These are phyloP conservation scores for Drosophila nasuta DNA, from an alignment of 1,140 invertebrate genomes.

Conservation along the genomic window DNA sequence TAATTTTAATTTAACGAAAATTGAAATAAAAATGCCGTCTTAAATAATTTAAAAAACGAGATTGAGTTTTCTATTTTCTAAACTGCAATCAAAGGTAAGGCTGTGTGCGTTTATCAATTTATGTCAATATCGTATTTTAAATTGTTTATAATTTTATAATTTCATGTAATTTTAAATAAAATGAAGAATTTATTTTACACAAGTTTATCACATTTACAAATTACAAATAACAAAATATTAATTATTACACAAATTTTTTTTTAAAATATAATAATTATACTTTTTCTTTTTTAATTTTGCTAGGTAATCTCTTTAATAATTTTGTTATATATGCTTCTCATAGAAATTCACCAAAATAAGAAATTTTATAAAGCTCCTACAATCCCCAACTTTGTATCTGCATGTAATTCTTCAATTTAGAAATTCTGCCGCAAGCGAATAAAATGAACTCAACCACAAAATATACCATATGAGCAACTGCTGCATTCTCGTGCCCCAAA, in stretches of 20 bases:
- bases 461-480: slow-evolving; percentile 34
- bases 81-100: background rate
- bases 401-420: slow-evolving; percentile 4
- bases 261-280: no score
- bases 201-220: no score
- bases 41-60: slow-evolving; percentile 31
- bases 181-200: no score
- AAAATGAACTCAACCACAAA: slow-evolving; percentile 63
- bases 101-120: background rate
- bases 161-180: no score
- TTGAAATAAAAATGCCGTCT: slow-evolving; percentile 77
- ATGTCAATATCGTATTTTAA: background rate
- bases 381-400: background rate
- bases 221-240: no score
- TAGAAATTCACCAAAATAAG: background rate
- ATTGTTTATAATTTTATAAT: no score
- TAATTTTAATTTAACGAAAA: slow-evolving; percentile 60
- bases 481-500: background rate
- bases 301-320: no score
- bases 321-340: background rate
- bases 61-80: background rate
- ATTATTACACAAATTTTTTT: no score
- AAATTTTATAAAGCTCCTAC: background rate
- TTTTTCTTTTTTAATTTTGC: no score
- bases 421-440: slow-evolving; percentile 38